Base-by-base conservation (phyloP, 2,797 vertebrate species). In the Myotis pilosus region DNA sequence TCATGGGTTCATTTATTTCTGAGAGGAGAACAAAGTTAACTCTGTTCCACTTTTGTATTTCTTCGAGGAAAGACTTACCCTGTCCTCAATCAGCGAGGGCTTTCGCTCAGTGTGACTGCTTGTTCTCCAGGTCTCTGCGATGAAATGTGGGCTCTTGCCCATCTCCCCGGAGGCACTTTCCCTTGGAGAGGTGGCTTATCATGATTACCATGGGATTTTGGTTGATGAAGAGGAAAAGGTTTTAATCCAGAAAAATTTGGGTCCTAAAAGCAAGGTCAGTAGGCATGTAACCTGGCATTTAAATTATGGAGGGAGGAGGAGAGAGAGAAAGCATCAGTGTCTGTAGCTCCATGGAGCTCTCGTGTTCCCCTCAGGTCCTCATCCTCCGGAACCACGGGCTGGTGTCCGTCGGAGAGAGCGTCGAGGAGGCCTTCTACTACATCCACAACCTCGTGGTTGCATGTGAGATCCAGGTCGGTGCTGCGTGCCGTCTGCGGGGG, bases 351-450 rank as follows among this genome's bases (percentile, higher is more conserved):
- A 20, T 10, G 23, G 30, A 36, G 8, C 44, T 13, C 28, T 36
- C 19, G 1, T 60, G 9, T 88, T 91, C 17, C 62, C 83, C 16
- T 10, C 82, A 99, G 99, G 99, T 99, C 84, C 98, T 99, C 72
- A 99, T 99, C 97, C 98, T 99, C 75, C 99, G 99, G 97, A 99
- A 99, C 94, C 99, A 99, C 2, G 99, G 99, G 41, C 98, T 99
- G 38, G 98, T 99, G 68, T 98, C 99, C 3, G 98, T 99, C 13
- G 99, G 99, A 20, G 99, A 99, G 98, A 99, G 99, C 0, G 98
- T 99, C 38, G 99, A 99, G 97, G 99, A 99, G 97, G 99, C 99
- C 83, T 99, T 99, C 97, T 99, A 99, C 98, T 99, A 99, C 95
- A 99, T 99, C 94, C 99, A 99, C 97, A 99, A 99, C 97, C 98